Percentiles rank a stretch among this genome's conserved stretches.
These are phyloP conservation scores for Mellilla xanthometata DNA, from an alignment of 2,888 invertebrate species.

Conservation along the genomic window DNA sequence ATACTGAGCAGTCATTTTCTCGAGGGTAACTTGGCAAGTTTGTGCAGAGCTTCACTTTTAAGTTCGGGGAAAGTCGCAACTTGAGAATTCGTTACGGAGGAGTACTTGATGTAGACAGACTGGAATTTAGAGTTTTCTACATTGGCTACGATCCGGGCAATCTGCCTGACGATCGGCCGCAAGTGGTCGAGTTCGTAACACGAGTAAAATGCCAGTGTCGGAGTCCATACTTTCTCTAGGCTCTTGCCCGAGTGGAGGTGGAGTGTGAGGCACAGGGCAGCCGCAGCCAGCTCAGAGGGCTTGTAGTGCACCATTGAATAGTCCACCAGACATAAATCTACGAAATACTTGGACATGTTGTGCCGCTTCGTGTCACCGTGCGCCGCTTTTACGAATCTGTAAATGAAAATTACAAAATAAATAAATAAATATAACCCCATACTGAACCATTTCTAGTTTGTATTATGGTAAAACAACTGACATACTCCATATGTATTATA, in stretches of 20 bases:
- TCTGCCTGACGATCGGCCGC: constrained; percentile 84
- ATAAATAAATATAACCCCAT: too few species aligned
- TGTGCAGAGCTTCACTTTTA: constrained; percentile 62
- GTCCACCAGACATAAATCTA: constrained; percentile 92
- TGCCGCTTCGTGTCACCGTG: constrained; percentile 85
- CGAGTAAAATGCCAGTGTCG: constrained; percentile 89
- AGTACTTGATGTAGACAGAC: constrained; percentile 87
- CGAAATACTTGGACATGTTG: constrained; percentile 94
- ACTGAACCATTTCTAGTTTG: too few species aligned
- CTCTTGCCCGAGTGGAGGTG: constrained; percentile 78
- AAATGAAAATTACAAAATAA: constrained; percentile 1
- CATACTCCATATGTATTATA: too few species aligned
- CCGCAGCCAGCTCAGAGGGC: constrained; percentile 93
- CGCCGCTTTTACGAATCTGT: constrained; percentile 83
- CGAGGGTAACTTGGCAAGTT: constrained; percentile 31
- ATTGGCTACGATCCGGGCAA: constrained; percentile 87
- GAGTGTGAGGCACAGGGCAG: constrained; percentile 88
- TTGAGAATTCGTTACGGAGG: constrained; percentile 79
- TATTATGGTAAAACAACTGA: too few species aligned
- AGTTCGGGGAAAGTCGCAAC: constrained; percentile 85
- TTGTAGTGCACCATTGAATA: constrained; percentile 89
- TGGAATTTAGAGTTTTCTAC: constrained; percentile 88
- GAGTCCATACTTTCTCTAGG: constrained; percentile 85
- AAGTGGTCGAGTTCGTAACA: constrained; percentile 87
- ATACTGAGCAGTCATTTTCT: too few species aligned